These are phyloP conservation scores for Helleia helle DNA, from an alignment of 2,888 invertebrate species.

Conservation along the genomic window DNA sequence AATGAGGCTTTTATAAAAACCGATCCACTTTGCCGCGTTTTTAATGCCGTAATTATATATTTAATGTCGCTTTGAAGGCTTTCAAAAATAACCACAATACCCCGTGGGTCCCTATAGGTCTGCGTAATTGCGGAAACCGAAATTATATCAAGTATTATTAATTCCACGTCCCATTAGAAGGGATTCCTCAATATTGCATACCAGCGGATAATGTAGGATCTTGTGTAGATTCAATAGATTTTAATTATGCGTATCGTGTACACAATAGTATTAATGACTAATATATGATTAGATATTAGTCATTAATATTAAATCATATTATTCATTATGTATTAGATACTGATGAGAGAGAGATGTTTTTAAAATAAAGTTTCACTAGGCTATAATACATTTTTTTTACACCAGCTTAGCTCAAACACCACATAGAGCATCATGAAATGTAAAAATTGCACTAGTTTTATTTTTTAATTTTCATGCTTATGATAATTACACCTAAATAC, in stretches of 20 bases:
- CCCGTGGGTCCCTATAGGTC: constrained; percentile 42
- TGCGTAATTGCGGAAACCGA: constrained; percentile 45
- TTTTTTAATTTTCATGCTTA: too few relatives aligned
- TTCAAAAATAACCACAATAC: constrained; percentile 41
- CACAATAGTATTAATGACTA: not conserved
- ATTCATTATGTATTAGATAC: not conserved
- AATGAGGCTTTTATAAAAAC: constrained; percentile 10
- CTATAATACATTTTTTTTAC: too few relatives aligned
- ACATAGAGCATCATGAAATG: too few relatives aligned
- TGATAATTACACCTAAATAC: too few relatives aligned
- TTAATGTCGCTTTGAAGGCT: constrained; percentile 39
- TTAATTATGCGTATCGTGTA: constrained; percentile 8
- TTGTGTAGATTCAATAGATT: not conserved
- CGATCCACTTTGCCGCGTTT: constrained; percentile 6
- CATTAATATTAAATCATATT: constrained; percentile 7
- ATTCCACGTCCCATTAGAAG: constrained; percentile 48
- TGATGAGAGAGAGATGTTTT: too few relatives aligned
- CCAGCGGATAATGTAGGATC: not conserved
- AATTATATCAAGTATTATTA: constrained; percentile 57
- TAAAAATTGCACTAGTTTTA: too few relatives aligned
- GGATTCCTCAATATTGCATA: constrained; percentile 10
- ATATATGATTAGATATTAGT: constrained; percentile 4
- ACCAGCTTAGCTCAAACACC: too few relatives aligned
- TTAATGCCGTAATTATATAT: constrained; percentile 34
- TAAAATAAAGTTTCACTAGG: too few relatives aligned